Evolutionary conservation across 2,888 invertebrate species (phyloP), one percentile per base, ranked within the genome.

Genomic region (Ochropleura leucogaster): DNA sequence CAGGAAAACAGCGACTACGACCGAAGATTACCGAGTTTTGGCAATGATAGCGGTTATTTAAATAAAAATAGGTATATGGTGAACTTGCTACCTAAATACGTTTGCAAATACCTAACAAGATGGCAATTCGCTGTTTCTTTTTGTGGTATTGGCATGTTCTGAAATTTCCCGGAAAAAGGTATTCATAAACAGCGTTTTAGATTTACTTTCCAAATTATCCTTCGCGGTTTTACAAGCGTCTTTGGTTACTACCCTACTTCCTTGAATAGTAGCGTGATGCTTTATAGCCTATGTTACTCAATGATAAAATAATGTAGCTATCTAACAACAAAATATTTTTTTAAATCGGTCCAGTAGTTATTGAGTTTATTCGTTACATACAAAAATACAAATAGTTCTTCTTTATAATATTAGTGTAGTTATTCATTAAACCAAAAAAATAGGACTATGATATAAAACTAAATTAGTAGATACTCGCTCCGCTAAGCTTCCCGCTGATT

Each of bases 401-500:
- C 30, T 30, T 30, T 30, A 30, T 30, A 30, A 30, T 30, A 30
- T 30, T 30, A 30, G 30, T 30, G 3, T 30, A 30, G 30, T 30
- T 40, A 4, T 16, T 44, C 7, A 20, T 47, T 20, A 2, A 40
- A 47, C 40, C 7, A 46, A 55, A 60, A 59, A 5, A 9, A 7
- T 16, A 44, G 12, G 0, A 57, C 12, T 10, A 12, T 49, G 1
- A 40, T 59, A 4, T 8, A 16, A 30, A 40, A 3, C 30, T 59
- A 16, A 59, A 40, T 16, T 16, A 59, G 40, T 16, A n/a, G n/a
- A n/a, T n/a, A 59, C 14, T 18, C 78, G 63, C 40, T 72, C 46
- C 42, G 68, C 20, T 63, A 6, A 4, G 44, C 44, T 64, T 18
- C 51, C 80, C 83, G 85, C 85, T 71, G 40, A 12, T 77, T 83